A percentile compares a stretch with the other conserved stretches of the same genome.
Conservation (phyloP, 1,140 invertebrate species). For the Drosophila paulistorum region DNA sequence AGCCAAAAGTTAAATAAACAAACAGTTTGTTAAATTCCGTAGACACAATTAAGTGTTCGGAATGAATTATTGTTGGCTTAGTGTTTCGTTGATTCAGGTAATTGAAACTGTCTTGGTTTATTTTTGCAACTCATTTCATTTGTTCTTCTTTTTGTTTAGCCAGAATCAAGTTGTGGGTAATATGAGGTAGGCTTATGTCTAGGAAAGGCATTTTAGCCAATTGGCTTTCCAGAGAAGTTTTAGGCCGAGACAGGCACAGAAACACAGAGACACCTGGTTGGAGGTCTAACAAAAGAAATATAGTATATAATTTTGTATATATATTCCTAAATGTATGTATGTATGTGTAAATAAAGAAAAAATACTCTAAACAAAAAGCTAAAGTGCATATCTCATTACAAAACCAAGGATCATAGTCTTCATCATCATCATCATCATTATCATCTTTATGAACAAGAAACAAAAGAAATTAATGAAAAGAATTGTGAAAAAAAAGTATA, state of each 20-base stretch:
- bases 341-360: constrained; percentile 12
- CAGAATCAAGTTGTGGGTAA: constrained; percentile 8
- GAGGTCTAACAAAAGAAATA: constrained; percentile 48
- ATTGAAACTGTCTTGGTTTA: neutral
- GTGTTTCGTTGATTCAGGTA: neutral
- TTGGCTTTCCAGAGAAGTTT: constrained; percentile 21
- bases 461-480: constrained; percentile 53
- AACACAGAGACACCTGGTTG: constrained; percentile 46
- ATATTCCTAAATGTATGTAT: neutral
- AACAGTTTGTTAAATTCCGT: too few species aligned
- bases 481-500: constrained; percentile 43
- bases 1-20: neutral
- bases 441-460: constrained; percentile 29
- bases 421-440: constrained; percentile 41
- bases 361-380: constrained; percentile 58
- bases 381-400: constrained; percentile 68
- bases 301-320: constrained; percentile 19
- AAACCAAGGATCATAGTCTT: constrained; percentile 67
- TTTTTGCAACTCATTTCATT: constrained; percentile 2
- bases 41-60: too few species aligned
- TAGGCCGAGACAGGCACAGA: neutral
- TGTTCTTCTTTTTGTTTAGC: neutral
- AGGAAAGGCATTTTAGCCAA: constrained; percentile 11
- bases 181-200: neutral
- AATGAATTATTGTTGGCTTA: neutral